A percentile compares a stretch with the other conserved stretches of the same genome.
Evolutionary conservation across 2,888 invertebrate genomes (phyloP).

Genomic region (Machimus rusticus): DNA sequence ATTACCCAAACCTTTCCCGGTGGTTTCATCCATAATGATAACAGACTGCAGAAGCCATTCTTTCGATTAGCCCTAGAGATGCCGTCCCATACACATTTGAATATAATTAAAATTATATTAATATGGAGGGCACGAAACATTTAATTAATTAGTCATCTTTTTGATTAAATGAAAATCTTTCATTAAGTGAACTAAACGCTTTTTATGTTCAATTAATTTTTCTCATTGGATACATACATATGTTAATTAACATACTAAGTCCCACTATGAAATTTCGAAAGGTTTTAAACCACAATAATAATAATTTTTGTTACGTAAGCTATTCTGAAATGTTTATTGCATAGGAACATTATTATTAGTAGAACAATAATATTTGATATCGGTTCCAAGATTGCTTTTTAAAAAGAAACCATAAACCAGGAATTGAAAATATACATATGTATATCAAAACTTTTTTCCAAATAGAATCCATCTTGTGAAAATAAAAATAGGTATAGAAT

Average conservation of each 20-base stretch:
- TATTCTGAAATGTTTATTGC: too few relatives aligned
- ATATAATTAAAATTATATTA: not conserved
- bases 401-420: too few relatives aligned
- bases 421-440: too few relatives aligned
- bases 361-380: too few relatives aligned
- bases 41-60: not conserved
- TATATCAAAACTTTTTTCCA: too few relatives aligned
- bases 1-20: not conserved
- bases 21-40: not conserved
- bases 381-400: too few relatives aligned
- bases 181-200: not conserved
- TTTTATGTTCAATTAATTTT: not conserved
- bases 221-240: not conserved
- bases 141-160: not conserved
- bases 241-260: not conserved
- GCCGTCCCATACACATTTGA: not conserved
- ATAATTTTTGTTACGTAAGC: too few relatives aligned
- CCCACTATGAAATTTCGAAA: not conserved
- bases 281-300: too few relatives aligned
- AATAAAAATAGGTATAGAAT: too few relatives aligned
- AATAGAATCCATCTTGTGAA: too few relatives aligned
- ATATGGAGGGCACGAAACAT: not conserved
- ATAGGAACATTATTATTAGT: too few relatives aligned
- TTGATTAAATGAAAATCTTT: not conserved
- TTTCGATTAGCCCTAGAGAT: not conserved